A percentile compares a stretch with the other conserved stretches of the same genome.
phyloP scores from a whole-genome alignment of 2,888 invertebrate genomes.

The Apoda limacodes region DNA sequence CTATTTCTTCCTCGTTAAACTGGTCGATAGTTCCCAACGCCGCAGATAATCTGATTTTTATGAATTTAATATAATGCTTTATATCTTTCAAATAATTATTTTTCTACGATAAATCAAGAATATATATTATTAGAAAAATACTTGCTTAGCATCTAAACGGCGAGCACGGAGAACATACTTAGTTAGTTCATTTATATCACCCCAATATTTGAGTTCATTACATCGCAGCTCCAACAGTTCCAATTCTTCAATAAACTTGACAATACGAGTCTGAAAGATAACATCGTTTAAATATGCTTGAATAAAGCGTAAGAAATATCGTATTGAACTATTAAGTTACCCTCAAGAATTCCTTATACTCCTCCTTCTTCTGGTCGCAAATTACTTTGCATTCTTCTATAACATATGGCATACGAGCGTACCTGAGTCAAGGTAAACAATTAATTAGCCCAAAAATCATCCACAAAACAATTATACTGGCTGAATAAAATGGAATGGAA shows the following conservation, averaged over 20 bases:
- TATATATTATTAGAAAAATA: slow-evolving; percentile 5
- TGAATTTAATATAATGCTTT: no score
- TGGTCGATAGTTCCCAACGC: slow-evolving; percentile 85
- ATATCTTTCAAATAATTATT: no score
- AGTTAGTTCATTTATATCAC: slow-evolving; percentile 83
- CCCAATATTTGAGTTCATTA: slow-evolving; percentile 87
- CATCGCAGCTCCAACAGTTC: slow-evolving; percentile 81
- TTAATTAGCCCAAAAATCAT: slow-evolving; percentile 3
- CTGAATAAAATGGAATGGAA: no score
- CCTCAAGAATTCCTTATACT: slow-evolving; percentile 84
- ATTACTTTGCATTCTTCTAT: slow-evolving; percentile 85
- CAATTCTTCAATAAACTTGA: slow-evolving; percentile 85
- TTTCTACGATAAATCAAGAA: no score
- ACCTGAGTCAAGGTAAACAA: slow-evolving; percentile 62
- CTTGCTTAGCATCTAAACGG: slow-evolving; percentile 75
- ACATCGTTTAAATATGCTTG: no score
- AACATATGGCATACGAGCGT: slow-evolving; percentile 80
- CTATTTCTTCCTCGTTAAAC: slow-evolving; percentile 90
- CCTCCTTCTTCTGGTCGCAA: slow-evolving; percentile 81
- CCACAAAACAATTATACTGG: no score
- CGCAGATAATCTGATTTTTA: slow-evolving; percentile 62
- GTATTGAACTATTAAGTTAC: no score
- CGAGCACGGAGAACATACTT: slow-evolving; percentile 84
- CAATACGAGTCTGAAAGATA: slow-evolving; percentile 66
- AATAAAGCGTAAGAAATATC: no score